Evolutionary conservation across 2,888 invertebrate species (phyloP), one percentile per base, ranked within the genome.

Genomic region (Tetramorium bicarinatum): DNA sequence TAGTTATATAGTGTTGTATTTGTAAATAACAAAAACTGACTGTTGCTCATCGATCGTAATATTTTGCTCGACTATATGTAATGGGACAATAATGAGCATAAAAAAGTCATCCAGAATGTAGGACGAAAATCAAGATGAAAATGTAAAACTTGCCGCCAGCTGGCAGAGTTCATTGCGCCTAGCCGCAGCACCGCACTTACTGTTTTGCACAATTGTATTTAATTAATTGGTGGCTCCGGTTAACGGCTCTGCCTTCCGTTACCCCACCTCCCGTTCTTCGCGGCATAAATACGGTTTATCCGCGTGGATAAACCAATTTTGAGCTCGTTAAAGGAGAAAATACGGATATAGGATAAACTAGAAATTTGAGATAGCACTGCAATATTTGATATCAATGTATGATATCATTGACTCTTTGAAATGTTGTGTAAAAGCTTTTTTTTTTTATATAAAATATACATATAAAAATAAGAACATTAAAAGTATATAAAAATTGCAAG

Each of bases 151-250:
- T n/a, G n/a, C 69, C 44, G 67, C 69, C 47, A 75, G 41, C 71
- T 76, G 72, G 29, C 34, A 49, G 84, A 83, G 88, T 88, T 90
- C 84, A 84, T 89, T 90, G 90, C 84, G 85, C 87, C 87, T 54
- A 52, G 9, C 25, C 56, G 66, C 84, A 86, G 80, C 87, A 87
- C 84, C 85, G 84, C 88, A 87, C 91, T 79, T 72, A 56, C 44
- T 79, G 47, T 79, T 92, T 92, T 85, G 87, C 89, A 87, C 91
- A 92, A 92, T 93, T 92, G 91, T 91, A 92, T 91, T 85, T 90
- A 90, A 92, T 90, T 92, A 93, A 92, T 92, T 91, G 91, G 83
- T 86, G 85, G 81, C 86, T 88, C 88, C 88, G 86, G 67, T 80
- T 54, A 82, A 75, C 49, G 38, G 13, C 56, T 56, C 71, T 67